Evolutionary conservation across 2,797 vertebrate genomes (phyloP).

Genomic region (Microchirus variegatus): DNA sequence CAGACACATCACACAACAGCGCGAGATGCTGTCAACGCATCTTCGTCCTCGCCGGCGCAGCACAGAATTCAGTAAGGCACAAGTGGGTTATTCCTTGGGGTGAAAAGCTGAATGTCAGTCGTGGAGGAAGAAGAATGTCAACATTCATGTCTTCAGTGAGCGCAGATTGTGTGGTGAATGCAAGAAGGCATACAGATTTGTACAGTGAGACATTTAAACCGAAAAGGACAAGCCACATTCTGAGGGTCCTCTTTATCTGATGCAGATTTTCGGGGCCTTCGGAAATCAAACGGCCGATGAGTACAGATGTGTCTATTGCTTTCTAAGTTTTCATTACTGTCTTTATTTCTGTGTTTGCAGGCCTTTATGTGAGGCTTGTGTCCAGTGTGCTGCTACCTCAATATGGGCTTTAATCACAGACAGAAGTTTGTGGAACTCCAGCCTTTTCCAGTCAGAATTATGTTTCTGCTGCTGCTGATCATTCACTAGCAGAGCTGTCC

Average conservation of each 20-base stretch:
- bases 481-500: slow-evolving; percentile 26
- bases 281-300: slow-evolving; percentile 30
- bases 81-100: slow-evolving; percentile 87
- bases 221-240: slow-evolving; percentile 50
- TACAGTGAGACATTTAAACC: slow-evolving; percentile 17
- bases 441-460: slow-evolving; percentile 16
- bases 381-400: slow-evolving; percentile 32
- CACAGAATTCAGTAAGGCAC: slow-evolving; percentile 90
- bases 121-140: slow-evolving; percentile 36
- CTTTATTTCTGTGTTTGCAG: slow-evolving; percentile 11
- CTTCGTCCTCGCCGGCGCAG: slow-evolving; percentile 71
- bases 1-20: too few species aligned
- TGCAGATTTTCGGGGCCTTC: slow-evolving; percentile 70
- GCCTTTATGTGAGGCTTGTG: slow-evolving; percentile 8
- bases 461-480: slow-evolving; percentile 20
- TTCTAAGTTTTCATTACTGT: slow-evolving; percentile 22
- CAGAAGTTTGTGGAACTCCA: slow-evolving; percentile 11
- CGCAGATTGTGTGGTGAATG: slow-evolving; percentile 39
- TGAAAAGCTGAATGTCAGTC: slow-evolving; percentile 84
- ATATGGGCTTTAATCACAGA: slow-evolving; percentile 26
- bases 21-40: slow-evolving; percentile 55
- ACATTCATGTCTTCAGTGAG: slow-evolving; percentile 63
- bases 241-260: slow-evolving; percentile 73
- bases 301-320: slow-evolving; percentile 61
- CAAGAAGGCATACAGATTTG: slow-evolving; percentile 53